phyloP scores from a whole-genome alignment of 2,113 vertebrate genomes.

The Acinonyx jubatus region DNA sequence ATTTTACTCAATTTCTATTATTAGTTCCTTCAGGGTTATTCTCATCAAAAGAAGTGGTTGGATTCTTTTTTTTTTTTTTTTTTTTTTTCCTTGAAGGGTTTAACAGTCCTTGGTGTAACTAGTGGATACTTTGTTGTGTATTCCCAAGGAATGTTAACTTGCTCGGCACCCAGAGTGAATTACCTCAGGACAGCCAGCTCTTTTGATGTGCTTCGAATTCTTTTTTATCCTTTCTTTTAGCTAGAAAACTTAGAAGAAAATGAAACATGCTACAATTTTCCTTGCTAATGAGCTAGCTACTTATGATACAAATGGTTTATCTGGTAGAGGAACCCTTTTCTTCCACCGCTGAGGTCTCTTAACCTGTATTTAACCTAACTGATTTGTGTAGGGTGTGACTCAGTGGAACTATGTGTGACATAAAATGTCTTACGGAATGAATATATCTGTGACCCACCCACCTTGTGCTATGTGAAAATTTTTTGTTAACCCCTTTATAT shows the following conservation, averaged over 20 bases:
- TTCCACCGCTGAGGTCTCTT: not conserved
- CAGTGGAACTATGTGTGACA: not conserved
- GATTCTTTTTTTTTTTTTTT: not conserved
- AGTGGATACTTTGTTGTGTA: not conserved
- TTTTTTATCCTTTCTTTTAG: not conserved
- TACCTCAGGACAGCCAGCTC: not conserved
- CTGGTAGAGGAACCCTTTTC: not conserved
- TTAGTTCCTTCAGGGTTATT: conserved; percentile 42
- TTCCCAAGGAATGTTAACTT: not conserved
- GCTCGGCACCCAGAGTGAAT: not conserved
- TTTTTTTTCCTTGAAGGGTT: not conserved
- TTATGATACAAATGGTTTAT: not conserved
- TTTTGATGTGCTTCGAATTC: not conserved
- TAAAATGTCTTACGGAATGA: not conserved
- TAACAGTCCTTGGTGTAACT: not conserved
- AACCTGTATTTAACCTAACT: not conserved
- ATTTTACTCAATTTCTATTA: conserved; percentile 59
- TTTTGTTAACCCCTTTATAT: not conserved
- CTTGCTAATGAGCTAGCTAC: not conserved
- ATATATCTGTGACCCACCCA: not conserved
- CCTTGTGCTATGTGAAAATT: not conserved
- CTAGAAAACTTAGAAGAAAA: conserved; percentile 21
- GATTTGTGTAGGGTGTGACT: not conserved
- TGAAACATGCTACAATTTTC: not conserved
- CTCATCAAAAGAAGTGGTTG: conserved; percentile 27